Percentiles rank a stretch among this genome's conserved stretches.
Conservation (phyloP, 2,888 invertebrate genomes). For the Lepidochrysops patricia region DNA sequence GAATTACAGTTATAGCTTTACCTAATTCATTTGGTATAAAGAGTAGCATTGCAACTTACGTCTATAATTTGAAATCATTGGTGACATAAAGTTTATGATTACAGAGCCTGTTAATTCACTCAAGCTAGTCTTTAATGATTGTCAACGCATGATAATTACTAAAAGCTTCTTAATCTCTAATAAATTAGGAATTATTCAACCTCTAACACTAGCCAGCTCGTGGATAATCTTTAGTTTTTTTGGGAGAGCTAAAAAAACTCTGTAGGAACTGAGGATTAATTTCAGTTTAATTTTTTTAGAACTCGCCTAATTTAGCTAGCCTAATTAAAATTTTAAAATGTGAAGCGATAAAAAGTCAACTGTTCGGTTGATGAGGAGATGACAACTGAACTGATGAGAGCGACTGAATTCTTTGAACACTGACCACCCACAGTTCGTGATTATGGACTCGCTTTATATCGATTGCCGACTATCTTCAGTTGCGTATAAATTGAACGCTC, state of each 20-base stretch:
- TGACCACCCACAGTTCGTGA: constrained; percentile 14
- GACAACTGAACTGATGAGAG: too few relatives aligned
- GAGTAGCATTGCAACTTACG: neutral
- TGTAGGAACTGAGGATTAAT: neutral
- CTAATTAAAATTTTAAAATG: constrained; percentile 2
- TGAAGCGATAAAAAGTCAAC: neutral
- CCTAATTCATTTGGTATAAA: neutral
- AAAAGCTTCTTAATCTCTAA: too few relatives aligned
- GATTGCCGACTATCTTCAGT: constrained; percentile 1
- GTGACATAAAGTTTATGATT: too few relatives aligned
- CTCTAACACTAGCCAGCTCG: too few relatives aligned
- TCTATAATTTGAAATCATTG: too few relatives aligned
- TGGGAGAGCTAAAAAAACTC: neutral
- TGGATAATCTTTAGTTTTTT: too few relatives aligned
- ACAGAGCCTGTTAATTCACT: too few relatives aligned
- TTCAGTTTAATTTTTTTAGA: neutral
- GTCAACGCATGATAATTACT: too few relatives aligned
- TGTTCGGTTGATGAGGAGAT: neutral
- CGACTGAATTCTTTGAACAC: constrained; percentile 6
- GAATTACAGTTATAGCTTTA: neutral
- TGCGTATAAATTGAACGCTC: constrained; percentile 1
- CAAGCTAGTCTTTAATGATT: too few relatives aligned
- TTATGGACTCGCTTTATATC: constrained; percentile 9
- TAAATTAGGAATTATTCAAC: too few relatives aligned
- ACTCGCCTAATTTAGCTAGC: neutral